Conservation (phyloP, 1,140 invertebrate genomes). For the Drosophila guanche region DNA sequence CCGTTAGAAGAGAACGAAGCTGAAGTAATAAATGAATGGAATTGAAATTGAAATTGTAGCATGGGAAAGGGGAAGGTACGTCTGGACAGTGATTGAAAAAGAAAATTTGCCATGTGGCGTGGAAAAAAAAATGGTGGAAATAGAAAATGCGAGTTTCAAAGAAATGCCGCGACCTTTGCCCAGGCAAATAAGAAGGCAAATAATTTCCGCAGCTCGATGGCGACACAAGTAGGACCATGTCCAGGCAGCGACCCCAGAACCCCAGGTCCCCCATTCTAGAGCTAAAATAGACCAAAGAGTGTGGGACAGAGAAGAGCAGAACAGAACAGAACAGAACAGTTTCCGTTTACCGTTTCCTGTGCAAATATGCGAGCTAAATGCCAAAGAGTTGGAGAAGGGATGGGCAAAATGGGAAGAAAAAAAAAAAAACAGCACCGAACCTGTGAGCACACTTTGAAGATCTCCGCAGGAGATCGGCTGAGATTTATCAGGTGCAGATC, state of each 20-base stretch:
- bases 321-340: constrained; percentile 29
- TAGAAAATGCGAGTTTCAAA: constrained; percentile 19
- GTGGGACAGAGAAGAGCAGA: neutral
- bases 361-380: constrained; percentile 31
- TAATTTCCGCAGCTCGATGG: constrained; percentile 39
- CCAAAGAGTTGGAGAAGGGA: constrained; percentile 6
- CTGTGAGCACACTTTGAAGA: too few species aligned
- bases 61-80: too few species aligned
- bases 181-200: constrained; percentile 25
- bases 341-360: constrained; percentile 54
- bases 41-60: too few species aligned
- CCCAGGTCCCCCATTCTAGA: neutral
- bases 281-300: neutral
- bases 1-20: neutral
- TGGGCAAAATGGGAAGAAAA: neutral
- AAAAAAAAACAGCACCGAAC: too few species aligned
- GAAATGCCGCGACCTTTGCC: constrained; percentile 17
- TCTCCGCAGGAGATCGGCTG: too few species aligned
- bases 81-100: constrained; percentile 7
- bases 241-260: neutral
- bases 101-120: neutral
- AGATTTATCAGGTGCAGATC: too few species aligned
- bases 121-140: neutral
- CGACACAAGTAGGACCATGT: constrained; percentile 1
- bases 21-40: constrained; percentile 7